Evolutionary conservation across 2,113 vertebrate genomes (phyloP).

Genomic region (Acrocephalus kingi): DNA sequence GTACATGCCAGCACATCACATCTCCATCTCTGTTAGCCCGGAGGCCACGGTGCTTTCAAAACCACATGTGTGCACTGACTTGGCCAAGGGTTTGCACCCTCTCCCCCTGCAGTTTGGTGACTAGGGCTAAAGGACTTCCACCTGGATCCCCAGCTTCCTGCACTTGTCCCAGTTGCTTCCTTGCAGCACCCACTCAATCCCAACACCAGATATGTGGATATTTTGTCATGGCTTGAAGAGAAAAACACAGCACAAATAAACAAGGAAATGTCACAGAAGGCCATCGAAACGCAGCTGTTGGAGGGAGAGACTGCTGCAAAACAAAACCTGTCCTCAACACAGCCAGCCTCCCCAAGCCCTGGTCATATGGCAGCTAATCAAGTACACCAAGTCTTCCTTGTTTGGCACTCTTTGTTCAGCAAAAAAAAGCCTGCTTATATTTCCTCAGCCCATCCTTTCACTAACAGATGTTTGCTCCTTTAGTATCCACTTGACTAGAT

Average conservation of each 20-base stretch:
- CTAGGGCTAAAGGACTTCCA: background rate
- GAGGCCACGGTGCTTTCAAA: background rate
- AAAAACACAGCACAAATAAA: background rate
- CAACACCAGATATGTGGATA: background rate
- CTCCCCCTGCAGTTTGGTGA: fast-evolving
- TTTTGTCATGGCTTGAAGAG: background rate
- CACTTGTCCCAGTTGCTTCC: conserved; percentile 61
- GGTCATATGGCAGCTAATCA: background rate
- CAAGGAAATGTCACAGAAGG: conserved; percentile 12
- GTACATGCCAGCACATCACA: fast-evolving
- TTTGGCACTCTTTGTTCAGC: fast-evolving
- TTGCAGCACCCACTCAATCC: conserved; percentile 19
- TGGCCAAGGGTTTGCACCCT: background rate
- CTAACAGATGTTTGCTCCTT: background rate
- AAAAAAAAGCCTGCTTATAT: background rate
- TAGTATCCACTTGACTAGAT: conserved; percentile 1
- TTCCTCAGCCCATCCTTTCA: conserved; percentile 10
- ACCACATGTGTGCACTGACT: fast-evolving
- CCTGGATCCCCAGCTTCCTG: conserved; percentile 37
- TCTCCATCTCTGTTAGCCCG: background rate
- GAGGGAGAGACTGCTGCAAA: background rate
- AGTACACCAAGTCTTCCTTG: background rate
- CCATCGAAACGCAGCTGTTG: background rate
- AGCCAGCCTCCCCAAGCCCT: background rate
- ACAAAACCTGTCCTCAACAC: background rate